phyloP scores from a whole-genome alignment of 2,797 vertebrate species.

The Notoglanidium macrostoma region DNA sequence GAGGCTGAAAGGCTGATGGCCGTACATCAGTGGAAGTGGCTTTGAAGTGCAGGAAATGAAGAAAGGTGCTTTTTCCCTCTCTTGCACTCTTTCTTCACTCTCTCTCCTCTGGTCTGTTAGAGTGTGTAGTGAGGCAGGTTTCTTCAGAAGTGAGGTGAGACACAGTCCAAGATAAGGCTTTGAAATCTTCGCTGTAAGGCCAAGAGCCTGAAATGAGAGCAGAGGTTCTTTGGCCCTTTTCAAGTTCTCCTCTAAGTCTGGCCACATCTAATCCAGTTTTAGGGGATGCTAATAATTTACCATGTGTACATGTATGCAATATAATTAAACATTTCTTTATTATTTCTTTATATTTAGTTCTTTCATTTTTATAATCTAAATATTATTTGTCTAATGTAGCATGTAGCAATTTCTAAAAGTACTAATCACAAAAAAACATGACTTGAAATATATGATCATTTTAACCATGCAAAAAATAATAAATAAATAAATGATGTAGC shows the following conservation, averaged over 20 bases:
- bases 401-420: neutral
- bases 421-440: neutral
- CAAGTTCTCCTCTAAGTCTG: conserved; percentile 60
- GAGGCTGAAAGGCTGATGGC: conserved; percentile 68
- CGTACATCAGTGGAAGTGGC: conserved; percentile 68
- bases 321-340: neutral
- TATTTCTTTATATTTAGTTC: neutral
- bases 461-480: neutral
- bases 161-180: conserved; percentile 70
- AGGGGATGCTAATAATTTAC: neutral
- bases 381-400: neutral
- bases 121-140: conserved; percentile 62
- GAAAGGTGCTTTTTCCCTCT: conserved; percentile 63
- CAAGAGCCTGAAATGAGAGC: conserved; percentile 58
- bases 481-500: neutral
- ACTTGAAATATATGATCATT: neutral
- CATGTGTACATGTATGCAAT: too few species aligned
- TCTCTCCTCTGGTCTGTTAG: conserved; percentile 62
- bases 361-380: neutral
- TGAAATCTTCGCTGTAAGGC: conserved; percentile 72
- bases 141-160: conserved; percentile 73
- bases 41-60: conserved; percentile 82
- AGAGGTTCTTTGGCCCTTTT: conserved; percentile 67
- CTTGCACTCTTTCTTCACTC: conserved; percentile 37
- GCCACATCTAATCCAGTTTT: conserved; percentile 39